Conservation (phyloP, 2,113 vertebrate genomes). For the Miniopterus natalensis region DNA sequence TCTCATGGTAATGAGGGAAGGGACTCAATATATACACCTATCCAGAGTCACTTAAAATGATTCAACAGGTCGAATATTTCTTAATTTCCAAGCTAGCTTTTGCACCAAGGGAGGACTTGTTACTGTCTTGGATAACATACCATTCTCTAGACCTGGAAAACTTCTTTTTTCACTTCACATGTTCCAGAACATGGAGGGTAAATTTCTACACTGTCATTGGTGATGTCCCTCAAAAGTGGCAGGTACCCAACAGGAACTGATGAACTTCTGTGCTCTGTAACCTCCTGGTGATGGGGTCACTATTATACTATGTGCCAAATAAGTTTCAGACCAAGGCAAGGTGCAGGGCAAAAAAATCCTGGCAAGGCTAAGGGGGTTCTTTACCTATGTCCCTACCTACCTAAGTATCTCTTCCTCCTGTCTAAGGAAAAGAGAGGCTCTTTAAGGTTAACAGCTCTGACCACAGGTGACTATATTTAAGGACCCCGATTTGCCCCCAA, state of each 20-base stretch:
- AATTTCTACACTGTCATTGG: constrained; percentile 42
- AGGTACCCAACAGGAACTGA: not conserved
- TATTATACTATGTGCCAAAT: not conserved
- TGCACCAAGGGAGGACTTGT: constrained; percentile 49
- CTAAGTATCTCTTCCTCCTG: not conserved
- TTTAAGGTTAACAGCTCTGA: not conserved
- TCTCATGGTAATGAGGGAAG: constrained; percentile 62
- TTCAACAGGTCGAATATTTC: constrained; percentile 12
- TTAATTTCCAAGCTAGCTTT: constrained; percentile 70
- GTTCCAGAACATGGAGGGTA: constrained; percentile 71
- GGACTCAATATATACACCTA: constrained; percentile 39
- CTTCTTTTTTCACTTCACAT: constrained; percentile 79
- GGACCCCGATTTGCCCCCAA: not conserved
- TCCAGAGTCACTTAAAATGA: constrained; percentile 54
- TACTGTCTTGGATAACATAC: constrained; percentile 62
- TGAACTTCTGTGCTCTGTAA: not conserved
- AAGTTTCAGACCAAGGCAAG: not conserved
- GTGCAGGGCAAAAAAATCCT: not conserved
- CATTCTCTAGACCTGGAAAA: constrained; percentile 69
- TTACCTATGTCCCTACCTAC: not conserved
- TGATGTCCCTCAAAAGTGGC: not conserved
- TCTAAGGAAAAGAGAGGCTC: not conserved
- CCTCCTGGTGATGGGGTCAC: not conserved
- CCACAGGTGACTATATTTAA: not conserved
- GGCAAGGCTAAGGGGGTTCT: not conserved